These are phyloP conservation scores for Petrolisthes manimaculis DNA, from an alignment of 2,888 invertebrate species.

Conservation along the genomic window DNA sequence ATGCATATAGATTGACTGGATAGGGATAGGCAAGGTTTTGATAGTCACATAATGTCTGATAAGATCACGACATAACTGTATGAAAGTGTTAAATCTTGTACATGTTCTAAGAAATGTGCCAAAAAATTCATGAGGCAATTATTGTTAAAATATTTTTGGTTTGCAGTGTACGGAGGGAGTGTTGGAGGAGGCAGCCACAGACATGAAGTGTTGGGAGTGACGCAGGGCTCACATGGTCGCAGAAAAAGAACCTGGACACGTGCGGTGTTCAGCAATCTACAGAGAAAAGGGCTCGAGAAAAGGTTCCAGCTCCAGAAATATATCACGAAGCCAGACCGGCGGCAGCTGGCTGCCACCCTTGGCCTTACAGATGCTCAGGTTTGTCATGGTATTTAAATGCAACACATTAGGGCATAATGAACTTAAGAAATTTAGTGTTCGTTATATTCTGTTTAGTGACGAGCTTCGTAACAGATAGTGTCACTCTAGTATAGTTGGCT, in stretches of 20 bases:
- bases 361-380: conserved; percentile 95
- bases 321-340: conserved; percentile 92
- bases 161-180: conserved; percentile 46
- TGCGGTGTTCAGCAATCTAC: conserved; percentile 93
- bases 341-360: conserved; percentile 90
- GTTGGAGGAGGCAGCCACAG: conserved; percentile 10
- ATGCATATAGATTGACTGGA: too few species aligned
- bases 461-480: too few species aligned
- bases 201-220: conserved; percentile 23
- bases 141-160: too few species aligned
- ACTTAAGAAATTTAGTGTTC: too few species aligned
- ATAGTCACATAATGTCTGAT: too few species aligned
- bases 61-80: too few species aligned
- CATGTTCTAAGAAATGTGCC: too few species aligned
- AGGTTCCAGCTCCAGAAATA: conserved; percentile 95
- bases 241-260: conserved; percentile 94
- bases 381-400: conserved; percentile 56
- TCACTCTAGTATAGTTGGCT: neutral
- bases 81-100: too few species aligned
- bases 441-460: too few species aligned
- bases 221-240: conserved; percentile 69
- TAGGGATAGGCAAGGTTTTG: too few species aligned
- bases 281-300: conserved; percentile 92
- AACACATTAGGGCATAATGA: neutral
- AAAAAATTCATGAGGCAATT: too few species aligned